Conservation (phyloP, 2,113 vertebrate species). For the Boleophthalmus pectinirostris region DNA sequence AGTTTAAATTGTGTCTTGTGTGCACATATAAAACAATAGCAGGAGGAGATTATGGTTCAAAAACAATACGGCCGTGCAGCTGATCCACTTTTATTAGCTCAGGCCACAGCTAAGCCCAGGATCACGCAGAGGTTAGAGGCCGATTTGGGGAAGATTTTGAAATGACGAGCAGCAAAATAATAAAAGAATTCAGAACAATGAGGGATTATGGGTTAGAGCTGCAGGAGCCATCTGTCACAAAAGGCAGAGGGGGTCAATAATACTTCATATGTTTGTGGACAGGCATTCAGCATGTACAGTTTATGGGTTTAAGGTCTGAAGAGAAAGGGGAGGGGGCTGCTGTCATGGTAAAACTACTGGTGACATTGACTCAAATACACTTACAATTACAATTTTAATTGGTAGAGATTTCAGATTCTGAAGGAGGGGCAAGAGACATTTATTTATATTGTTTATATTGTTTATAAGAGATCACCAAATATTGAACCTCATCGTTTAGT, state of each 20-base stretch:
- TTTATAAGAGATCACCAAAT: too few species aligned
- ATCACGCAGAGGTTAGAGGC: slow-evolving; percentile 51
- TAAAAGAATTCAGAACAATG: slow-evolving; percentile 67
- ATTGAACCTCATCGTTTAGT: too few species aligned
- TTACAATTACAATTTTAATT: too few species aligned
- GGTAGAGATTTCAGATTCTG: too few species aligned
- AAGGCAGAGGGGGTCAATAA: slow-evolving; percentile 15
- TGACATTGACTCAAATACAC: too few species aligned
- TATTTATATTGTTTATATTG: too few species aligned
- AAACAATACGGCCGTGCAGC: slow-evolving; percentile 34
- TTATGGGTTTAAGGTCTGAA: not conserved
- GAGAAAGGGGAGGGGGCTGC: not conserved
- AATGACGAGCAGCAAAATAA: slow-evolving; percentile 51
- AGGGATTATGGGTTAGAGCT: slow-evolving; percentile 55
- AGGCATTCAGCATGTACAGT: slow-evolving; percentile 7
- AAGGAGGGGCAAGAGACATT: too few species aligned
- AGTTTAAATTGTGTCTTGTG: slow-evolving; percentile 29
- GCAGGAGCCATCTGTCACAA: slow-evolving; percentile 60
- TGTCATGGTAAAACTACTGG: not conserved
- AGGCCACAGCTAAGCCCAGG: slow-evolving; percentile 23
- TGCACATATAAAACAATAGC: slow-evolving; percentile 45
- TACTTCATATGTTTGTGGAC: slow-evolving; percentile 10
- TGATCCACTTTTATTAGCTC: slow-evolving; percentile 53
- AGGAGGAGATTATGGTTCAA: slow-evolving; percentile 54
- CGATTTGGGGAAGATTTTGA: slow-evolving; percentile 59